Evolutionary conservation across 1,140 invertebrate genomes (phyloP).

Genomic region (Drosophila fuyamai): DNA sequence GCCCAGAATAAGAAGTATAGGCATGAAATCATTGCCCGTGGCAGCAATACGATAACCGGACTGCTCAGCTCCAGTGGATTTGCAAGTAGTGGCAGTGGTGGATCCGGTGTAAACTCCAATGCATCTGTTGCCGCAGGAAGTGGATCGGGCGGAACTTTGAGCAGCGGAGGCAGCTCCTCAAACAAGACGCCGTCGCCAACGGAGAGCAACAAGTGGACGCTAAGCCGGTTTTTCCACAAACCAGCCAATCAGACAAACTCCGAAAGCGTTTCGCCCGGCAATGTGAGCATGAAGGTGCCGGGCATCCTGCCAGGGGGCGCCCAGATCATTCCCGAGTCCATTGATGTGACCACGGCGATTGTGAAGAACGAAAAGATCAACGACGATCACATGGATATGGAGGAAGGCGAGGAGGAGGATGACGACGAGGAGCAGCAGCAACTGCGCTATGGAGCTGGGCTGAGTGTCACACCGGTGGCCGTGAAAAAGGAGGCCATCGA

Average conservation of each 20-base stretch:
- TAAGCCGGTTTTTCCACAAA: constrained; percentile 75
- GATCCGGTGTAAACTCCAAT: constrained; percentile 10
- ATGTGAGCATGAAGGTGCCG: constrained; percentile 74
- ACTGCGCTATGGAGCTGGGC: constrained; percentile 53
- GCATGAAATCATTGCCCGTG: constrained; percentile 69
- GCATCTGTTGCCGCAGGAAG: background rate
- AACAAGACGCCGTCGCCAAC: constrained; percentile 81
- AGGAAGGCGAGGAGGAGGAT: constrained; percentile 63
- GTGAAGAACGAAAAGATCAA: constrained; percentile 75
- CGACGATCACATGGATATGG: constrained; percentile 56
- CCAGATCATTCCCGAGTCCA: constrained; percentile 79
- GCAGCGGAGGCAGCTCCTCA: constrained; percentile 71
- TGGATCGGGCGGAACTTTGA: constrained; percentile 40
- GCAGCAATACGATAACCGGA: constrained; percentile 66
- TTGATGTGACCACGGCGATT: constrained; percentile 73
- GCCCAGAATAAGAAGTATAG: constrained; percentile 67
- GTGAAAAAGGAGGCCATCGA: constrained; percentile 64
- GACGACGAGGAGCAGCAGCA: constrained; percentile 51
- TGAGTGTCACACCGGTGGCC: constrained; percentile 59
- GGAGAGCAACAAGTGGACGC: constrained; percentile 75
- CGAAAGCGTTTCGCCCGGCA: constrained; percentile 64
- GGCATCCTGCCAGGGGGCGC: constrained; percentile 73
- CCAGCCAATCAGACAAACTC: constrained; percentile 61
- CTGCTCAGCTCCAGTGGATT: constrained; percentile 64
- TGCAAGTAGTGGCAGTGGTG: constrained; percentile 17